Evolutionary conservation across 2,797 vertebrate species (phyloP).

Genomic region (Phrynocephalus forsythii): DNA sequence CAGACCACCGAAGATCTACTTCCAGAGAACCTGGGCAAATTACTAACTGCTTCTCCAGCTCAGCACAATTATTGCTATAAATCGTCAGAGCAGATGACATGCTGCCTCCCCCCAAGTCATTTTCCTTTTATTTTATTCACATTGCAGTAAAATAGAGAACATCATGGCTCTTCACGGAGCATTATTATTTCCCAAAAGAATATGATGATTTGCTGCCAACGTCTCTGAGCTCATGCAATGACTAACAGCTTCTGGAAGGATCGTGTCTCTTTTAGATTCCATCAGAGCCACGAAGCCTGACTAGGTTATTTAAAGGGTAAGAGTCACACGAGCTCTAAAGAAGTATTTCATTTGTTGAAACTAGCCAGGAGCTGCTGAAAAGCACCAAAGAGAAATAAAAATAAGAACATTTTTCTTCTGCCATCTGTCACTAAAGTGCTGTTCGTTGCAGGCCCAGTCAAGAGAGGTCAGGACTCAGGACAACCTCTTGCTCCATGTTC

Average conservation of each 20-base stretch:
- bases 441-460: neutral
- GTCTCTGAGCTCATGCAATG: neutral
- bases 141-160: accelerated
- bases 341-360: neutral
- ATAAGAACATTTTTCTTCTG: neutral
- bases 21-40: conserved; percentile 59
- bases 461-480: neutral
- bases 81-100: conserved; percentile 29
- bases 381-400: neutral
- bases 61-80: conserved; percentile 57
- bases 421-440: neutral
- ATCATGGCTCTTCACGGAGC: conserved; percentile 47
- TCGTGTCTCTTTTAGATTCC: neutral
- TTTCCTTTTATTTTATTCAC: neutral
- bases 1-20: conserved; percentile 53
- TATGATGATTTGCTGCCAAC: neutral
- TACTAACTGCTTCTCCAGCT: conserved; percentile 66
- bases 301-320: neutral
- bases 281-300: neutral
- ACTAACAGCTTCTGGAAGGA: neutral
- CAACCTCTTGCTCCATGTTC: too few species aligned
- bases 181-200: conserved; percentile 7
- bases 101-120: conserved; percentile 11
- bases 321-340: neutral
- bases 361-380: too few species aligned